phyloP scores from a whole-genome alignment of 2,888 invertebrate genomes.

The Noctua pronuba region DNA sequence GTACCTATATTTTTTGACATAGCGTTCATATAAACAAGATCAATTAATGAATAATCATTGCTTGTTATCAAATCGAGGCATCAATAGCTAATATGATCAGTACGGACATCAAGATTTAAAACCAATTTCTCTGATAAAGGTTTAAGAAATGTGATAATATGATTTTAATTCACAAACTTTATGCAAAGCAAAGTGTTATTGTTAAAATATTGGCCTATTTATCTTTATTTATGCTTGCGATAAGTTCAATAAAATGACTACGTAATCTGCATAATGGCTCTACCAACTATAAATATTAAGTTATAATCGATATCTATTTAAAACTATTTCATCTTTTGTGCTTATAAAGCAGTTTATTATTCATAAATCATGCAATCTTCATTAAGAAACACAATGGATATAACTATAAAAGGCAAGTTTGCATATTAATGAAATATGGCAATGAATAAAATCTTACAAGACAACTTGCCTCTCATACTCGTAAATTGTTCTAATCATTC shows the following conservation, averaged over 20 bases:
- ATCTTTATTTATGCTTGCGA: constrained; percentile 1
- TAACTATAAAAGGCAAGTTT: background rate
- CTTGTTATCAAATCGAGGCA: background rate
- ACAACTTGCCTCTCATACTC: background rate
- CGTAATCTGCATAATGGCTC: constrained; percentile 13
- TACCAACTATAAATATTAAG: constrained; percentile 1
- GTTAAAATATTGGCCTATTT: background rate
- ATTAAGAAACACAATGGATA: background rate
- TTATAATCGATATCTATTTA: constrained; percentile 4
- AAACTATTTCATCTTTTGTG: background rate
- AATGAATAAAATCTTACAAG: constrained; percentile 15
- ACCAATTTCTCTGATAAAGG: background rate
- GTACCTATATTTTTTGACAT: background rate
- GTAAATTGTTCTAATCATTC: constrained; percentile 7
- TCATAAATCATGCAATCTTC: constrained; percentile 15
- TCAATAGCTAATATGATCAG: background rate
- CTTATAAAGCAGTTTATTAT: constrained; percentile 24
- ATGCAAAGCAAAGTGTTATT: background rate
- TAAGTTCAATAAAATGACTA: constrained; percentile 12
- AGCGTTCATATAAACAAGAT: background rate
- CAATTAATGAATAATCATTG: constrained; percentile 3
- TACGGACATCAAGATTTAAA: constrained; percentile 4
- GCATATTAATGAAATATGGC: background rate
- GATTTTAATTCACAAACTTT: background rate
- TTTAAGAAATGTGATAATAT: background rate